phyloP scores from a whole-genome alignment of 2,888 invertebrate species.

The Sminthurides aquaticus region DNA sequence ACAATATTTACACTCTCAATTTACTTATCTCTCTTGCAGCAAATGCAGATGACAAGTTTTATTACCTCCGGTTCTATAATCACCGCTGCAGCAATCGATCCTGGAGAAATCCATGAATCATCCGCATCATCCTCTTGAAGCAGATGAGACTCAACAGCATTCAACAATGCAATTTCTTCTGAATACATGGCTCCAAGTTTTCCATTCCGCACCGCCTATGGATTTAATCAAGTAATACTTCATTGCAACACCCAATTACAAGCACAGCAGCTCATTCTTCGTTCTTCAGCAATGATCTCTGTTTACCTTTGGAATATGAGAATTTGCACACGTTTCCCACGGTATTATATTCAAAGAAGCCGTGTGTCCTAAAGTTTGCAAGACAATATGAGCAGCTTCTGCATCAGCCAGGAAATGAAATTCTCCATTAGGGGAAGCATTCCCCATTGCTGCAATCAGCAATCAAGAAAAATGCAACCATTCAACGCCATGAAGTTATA shows the following conservation, averaged over 20 bases:
- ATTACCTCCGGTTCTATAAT: conserved; percentile 42
- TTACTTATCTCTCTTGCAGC: conserved; percentile 1
- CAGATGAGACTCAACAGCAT: conserved; percentile 36
- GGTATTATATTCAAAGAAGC: conserved; percentile 2
- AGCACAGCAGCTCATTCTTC: not conserved
- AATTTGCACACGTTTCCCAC: not conserved
- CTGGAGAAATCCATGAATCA: conserved; percentile 39
- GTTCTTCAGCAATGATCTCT: no score
- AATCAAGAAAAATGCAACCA: not conserved
- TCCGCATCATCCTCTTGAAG: conserved; percentile 17
- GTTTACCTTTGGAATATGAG: not conserved
- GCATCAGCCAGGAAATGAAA: conserved; percentile 53
- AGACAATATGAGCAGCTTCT: conserved; percentile 51
- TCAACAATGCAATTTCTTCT: conserved; percentile 36
- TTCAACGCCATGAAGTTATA: no score
- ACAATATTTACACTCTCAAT: not conserved
- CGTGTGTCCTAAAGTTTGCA: conserved; percentile 35
- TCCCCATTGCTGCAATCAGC: conserved; percentile 43
- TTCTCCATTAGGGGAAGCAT: conserved; percentile 47
- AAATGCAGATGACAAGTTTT: no score
- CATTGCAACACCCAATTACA: no score
- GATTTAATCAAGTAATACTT: not conserved
- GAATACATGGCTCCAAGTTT: conserved; percentile 33
- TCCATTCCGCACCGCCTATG: conserved; percentile 26
- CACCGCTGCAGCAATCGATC: conserved; percentile 46